Conservation (phyloP, 2,113 vertebrate genomes). For the Rana temporaria region DNA sequence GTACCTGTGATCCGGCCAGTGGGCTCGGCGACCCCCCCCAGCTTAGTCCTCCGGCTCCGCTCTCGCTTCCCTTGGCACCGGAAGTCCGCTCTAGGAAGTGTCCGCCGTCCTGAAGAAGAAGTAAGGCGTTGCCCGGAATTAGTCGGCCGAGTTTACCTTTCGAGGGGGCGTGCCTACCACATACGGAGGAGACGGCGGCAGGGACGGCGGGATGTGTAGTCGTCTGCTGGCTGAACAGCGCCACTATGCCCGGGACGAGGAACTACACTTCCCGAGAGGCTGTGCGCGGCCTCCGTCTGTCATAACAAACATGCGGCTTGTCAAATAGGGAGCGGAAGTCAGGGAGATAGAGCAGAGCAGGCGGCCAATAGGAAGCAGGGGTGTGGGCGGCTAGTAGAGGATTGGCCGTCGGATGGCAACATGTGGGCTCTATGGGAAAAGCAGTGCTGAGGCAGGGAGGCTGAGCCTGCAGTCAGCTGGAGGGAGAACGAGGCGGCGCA, state of each 20-base stretch:
- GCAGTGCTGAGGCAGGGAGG: neutral
- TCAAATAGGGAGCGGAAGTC: constrained; percentile 30
- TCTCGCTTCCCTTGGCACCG: constrained; percentile 15
- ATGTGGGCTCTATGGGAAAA: neutral
- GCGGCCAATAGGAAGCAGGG: neutral
- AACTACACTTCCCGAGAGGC: constrained; percentile 42
- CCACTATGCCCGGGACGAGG: rapidly evolving
- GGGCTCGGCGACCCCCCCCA: constrained; percentile 22
- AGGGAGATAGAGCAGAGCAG: neutral
- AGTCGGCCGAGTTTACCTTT: constrained; percentile 55
- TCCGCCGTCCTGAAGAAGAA: constrained; percentile 51
- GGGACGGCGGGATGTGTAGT: constrained; percentile 25
- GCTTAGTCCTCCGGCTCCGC: neutral
- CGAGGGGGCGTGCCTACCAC: constrained; percentile 10
- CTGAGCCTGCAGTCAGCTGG: constrained; percentile 12
- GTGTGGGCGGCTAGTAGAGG: neutral
- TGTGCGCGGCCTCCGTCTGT: neutral
- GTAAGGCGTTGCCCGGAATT: constrained; percentile 56
- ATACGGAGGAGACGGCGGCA: neutral
- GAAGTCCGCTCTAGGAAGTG: constrained; percentile 53
- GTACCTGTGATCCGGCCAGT: constrained; percentile 41
- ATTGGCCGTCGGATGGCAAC: neutral
- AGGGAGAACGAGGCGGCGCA: constrained; percentile 16
- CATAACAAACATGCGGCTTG: constrained; percentile 34
- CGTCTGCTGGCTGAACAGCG: rapidly evolving